These are phyloP conservation scores for Heterocephalus glaber DNA, from an alignment of 2,113 vertebrate species.

Conservation along the genomic window DNA sequence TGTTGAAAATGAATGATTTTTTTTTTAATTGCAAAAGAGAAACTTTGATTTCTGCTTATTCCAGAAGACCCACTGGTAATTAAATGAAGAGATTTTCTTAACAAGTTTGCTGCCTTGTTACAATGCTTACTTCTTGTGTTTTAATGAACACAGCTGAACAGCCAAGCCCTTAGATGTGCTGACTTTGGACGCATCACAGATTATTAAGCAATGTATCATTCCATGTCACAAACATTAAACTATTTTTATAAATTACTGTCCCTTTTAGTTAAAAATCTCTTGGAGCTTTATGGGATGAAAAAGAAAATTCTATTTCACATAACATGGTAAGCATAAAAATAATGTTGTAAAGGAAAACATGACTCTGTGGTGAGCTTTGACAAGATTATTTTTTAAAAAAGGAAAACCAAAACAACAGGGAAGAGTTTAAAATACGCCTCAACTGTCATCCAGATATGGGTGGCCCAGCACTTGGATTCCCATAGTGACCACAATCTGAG, in stretches of 20 bases:
- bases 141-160: not conserved
- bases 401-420: constrained; percentile 9
- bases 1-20: constrained; percentile 34
- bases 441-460: not conserved
- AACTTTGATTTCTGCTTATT: not conserved
- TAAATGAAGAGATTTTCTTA: not conserved
- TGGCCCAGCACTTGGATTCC: not conserved
- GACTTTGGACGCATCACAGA: constrained; percentile 19
- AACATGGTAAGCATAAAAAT: constrained; percentile 55
- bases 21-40: not conserved
- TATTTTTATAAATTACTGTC: not conserved
- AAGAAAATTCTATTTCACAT: constrained; percentile 41
- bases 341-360: constrained; percentile 49
- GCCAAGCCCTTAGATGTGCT: not conserved
- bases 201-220: not conserved
- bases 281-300: constrained; percentile 3
- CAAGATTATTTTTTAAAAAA: not conserved
- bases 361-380: constrained; percentile 65
- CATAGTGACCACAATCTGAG: not conserved
- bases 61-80: no score
- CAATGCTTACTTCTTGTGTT: not conserved
- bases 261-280: constrained; percentile 59
- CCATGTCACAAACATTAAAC: not conserved
- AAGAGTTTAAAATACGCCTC: not conserved
- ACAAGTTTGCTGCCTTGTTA: not conserved